A percentile compares a stretch with the other conserved stretches of the same genome.
Evolutionary conservation across 2,797 vertebrate genomes (phyloP).

Genomic region (Sebastes cheni): DNA sequence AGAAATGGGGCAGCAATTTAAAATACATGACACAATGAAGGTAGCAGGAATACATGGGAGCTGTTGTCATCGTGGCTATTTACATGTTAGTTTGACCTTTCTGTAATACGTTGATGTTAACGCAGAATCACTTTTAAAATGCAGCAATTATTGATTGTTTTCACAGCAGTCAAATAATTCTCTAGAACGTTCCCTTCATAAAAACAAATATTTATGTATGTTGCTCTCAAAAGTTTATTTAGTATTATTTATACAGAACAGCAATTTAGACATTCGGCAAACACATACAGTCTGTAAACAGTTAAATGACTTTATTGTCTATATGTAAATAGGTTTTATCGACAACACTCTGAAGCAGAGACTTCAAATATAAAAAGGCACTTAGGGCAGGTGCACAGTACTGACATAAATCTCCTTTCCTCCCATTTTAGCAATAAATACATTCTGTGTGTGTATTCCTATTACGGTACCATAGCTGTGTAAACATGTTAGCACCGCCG

Average conservation of each 20-base stretch:
- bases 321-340: conserved; percentile 46
- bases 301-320: conserved; percentile 33
- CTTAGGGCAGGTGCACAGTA: conserved; percentile 54
- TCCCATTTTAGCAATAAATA: conserved; percentile 74
- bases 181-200: background rate
- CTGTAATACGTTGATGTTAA: background rate
- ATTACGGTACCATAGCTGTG: conserved; percentile 60
- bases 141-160: background rate
- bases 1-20: conserved; percentile 46
- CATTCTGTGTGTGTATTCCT: conserved; percentile 47
- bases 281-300: conserved; percentile 50
- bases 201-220: background rate
- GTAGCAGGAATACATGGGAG: background rate
- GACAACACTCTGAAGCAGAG: conserved; percentile 47
- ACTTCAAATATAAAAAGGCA: conserved; percentile 72
- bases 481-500: conserved; percentile 75
- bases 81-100: conserved; percentile 6
- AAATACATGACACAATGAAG: conserved; percentile 64
- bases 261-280: conserved; percentile 36
- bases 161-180: background rate
- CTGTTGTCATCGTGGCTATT: background rate
- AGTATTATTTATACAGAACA: conserved; percentile 55
- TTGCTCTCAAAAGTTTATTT: conserved; percentile 60
- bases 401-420: conserved; percentile 41
- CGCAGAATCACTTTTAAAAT: conserved; percentile 3